Percentiles rank a stretch among this genome's conserved stretches.
Evolutionary conservation across 2,113 vertebrate species (phyloP).

Genomic region (Paralichthys olivaceus): DNA sequence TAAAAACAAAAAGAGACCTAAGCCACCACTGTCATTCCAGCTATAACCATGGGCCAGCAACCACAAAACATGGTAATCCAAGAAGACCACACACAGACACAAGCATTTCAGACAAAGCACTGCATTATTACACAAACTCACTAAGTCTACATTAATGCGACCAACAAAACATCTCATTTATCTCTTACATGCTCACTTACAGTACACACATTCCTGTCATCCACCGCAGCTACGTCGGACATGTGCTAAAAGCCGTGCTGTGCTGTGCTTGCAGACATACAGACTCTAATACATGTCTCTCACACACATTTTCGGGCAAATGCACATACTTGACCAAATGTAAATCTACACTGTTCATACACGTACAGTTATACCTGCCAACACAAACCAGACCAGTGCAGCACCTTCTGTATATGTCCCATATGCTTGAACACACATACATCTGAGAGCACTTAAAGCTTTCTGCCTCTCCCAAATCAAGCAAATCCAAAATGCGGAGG

Average conservation of each 20-base stretch:
- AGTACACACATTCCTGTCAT: constrained; percentile 26
- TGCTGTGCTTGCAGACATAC: background rate
- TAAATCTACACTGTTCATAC: background rate
- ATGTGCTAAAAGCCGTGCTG: too few species aligned
- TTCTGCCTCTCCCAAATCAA: constrained; percentile 9
- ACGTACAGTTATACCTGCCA: background rate
- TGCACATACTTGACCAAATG: background rate
- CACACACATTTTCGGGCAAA: background rate
- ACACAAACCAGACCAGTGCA: background rate
- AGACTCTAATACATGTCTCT: background rate
- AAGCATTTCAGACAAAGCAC: constrained; percentile 31
- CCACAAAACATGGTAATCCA: constrained; percentile 55
- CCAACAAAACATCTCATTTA: background rate
- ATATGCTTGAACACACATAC: background rate
- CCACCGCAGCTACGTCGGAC: background rate
- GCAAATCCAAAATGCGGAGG: constrained; percentile 24
- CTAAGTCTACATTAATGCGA: constrained; percentile 17
- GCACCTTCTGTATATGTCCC: background rate
- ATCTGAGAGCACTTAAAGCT: constrained; percentile 47
- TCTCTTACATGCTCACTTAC: background rate
- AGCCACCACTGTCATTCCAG: constrained; percentile 40
- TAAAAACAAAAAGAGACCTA: constrained; percentile 18
- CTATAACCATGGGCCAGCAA: constrained; percentile 36
- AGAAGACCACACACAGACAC: constrained; percentile 68
- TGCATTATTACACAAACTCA: constrained; percentile 23